Evolutionary conservation across 2,113 vertebrate species (phyloP).

Genomic region (Bubalus kerabau): DNA sequence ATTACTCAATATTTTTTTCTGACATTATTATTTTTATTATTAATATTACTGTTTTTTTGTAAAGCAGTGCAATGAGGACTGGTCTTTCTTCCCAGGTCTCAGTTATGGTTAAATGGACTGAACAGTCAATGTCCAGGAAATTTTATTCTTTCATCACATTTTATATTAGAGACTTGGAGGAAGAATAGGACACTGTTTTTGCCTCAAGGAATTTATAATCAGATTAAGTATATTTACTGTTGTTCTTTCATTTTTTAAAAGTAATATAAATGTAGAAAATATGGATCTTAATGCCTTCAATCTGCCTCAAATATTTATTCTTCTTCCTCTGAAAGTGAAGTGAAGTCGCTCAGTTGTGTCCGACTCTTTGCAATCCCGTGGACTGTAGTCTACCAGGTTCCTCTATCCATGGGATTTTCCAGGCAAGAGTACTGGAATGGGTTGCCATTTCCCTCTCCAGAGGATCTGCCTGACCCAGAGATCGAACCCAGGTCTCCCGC

Average conservation of each 20-base stretch:
- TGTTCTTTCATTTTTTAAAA: not conserved
- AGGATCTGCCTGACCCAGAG: no score
- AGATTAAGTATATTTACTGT: not conserved
- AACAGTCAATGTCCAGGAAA: not conserved
- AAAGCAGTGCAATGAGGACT: not conserved
- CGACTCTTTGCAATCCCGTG: rapidly evolving
- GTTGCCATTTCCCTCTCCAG: no score
- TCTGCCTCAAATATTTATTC: not conserved
- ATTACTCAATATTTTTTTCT: not conserved
- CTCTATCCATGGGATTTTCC: no score
- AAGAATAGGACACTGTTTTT: not conserved
- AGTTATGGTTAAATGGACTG: not conserved
- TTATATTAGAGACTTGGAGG: not conserved
- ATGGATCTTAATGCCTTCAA: not conserved
- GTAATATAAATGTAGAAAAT: not conserved
- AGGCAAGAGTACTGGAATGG: no score
- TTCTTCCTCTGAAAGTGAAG: not conserved
- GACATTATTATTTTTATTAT: not conserved
- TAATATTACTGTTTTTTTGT: not conserved
- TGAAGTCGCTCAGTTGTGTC: no score
- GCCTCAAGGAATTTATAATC: not conserved
- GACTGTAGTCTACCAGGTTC: no score
- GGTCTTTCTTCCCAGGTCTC: not conserved
- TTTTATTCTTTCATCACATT: not conserved
- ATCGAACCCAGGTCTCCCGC: rapidly evolving